Percentiles rank a stretch among this genome's conserved stretches.
phyloP scores from a whole-genome alignment of 2,113 vertebrate species.

The Suncus etruscus region DNA sequence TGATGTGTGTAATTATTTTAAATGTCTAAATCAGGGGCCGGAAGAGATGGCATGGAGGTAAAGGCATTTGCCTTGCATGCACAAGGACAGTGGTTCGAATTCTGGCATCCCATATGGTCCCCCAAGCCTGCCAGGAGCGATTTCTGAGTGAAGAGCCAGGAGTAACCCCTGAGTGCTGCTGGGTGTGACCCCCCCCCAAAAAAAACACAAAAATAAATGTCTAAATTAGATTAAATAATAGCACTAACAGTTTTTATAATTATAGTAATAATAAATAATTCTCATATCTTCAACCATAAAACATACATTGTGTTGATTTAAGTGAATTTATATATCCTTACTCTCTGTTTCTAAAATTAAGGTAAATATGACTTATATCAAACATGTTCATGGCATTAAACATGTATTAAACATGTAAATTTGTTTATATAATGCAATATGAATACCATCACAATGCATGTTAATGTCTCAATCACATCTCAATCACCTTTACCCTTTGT shows the following conservation, averaged over 20 bases:
- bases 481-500: background rate
- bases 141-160: no score
- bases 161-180: no score
- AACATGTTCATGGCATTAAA: background rate
- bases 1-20: background rate
- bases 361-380: background rate
- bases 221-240: background rate
- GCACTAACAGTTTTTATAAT: background rate
- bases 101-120: no score
- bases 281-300: slow-evolving; percentile 1
- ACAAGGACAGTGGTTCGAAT: no score
- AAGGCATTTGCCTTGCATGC: no score
- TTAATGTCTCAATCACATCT: background rate
- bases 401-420: background rate
- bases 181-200: no score
- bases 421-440: background rate
- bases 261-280: background rate
- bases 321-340: background rate
- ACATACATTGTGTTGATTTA: background rate
- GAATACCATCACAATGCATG: background rate
- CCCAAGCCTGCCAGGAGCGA: no score
- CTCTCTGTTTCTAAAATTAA: background rate
- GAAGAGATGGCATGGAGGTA: no score
- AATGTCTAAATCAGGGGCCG: background rate
- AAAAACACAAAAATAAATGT: background rate